phyloP scores from a whole-genome alignment of 2,797 vertebrate genomes.

The Heterohyrax brucei region DNA sequence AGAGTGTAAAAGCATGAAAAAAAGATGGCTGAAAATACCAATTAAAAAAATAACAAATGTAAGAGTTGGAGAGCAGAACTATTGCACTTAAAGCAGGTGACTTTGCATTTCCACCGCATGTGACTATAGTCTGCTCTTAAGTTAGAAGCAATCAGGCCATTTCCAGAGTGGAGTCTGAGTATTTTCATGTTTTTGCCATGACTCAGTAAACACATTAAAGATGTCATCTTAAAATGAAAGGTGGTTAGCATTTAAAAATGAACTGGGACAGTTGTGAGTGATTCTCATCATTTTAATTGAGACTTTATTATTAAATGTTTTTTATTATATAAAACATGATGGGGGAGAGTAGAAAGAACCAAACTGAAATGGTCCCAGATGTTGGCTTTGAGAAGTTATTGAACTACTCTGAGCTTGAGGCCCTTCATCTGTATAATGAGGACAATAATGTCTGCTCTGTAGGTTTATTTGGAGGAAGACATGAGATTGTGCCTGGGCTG shows the following conservation, averaged over 20 bases:
- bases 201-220: constrained; percentile 28
- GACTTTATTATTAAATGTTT: constrained; percentile 72
- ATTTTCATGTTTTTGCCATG: background rate
- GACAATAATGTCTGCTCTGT: constrained; percentile 16
- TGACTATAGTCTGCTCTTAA: background rate
- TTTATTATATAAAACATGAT: background rate
- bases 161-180: background rate
- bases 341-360: background rate
- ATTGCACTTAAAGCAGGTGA: background rate
- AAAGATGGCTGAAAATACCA: constrained; percentile 57
- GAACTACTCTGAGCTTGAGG: constrained; percentile 51
- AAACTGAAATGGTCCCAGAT: background rate
- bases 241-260: background rate
- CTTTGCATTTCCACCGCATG: constrained; percentile 29
- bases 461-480: constrained; percentile 17
- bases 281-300: constrained; percentile 36
- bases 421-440: constrained; percentile 66
- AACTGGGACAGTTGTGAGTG: background rate
- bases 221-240: constrained; percentile 34
- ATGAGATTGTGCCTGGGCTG: background rate
- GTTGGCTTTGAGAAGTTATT: constrained; percentile 21
- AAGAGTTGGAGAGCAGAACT: background rate
- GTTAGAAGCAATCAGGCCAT: background rate
- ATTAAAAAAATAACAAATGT: background rate
- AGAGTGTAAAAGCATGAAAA: constrained; percentile 67